These are phyloP conservation scores for Spicauda simplicius DNA, from an alignment of 2,888 invertebrate species.

Conservation along the genomic window DNA sequence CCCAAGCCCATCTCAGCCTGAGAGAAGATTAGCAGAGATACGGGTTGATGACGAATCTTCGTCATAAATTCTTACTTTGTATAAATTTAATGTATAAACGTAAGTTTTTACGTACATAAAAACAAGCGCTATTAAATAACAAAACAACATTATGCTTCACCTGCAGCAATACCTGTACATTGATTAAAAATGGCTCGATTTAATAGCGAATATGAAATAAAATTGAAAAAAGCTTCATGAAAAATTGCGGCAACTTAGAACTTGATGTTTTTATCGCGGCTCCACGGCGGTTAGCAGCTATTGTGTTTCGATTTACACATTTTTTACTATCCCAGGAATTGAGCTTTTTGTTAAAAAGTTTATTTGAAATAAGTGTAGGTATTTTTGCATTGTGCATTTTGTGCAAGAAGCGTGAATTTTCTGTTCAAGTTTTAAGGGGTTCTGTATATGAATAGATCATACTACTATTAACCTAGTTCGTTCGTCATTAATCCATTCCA, in stretches of 20 bases:
- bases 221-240: conserved; percentile 16
- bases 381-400: conserved; percentile 14
- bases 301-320: conserved; percentile 20
- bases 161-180: conserved; percentile 8
- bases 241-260: conserved; percentile 12
- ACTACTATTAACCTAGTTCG: no score
- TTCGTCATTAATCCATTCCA: no score
- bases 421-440: neutral
- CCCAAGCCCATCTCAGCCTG: no score
- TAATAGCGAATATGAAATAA: conserved; percentile 16
- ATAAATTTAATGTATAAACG: no score
- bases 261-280: conserved; percentile 17
- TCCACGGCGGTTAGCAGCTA: conserved; percentile 14
- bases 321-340: conserved; percentile 2
- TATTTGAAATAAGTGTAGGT: conserved; percentile 15
- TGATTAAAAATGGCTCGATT: conserved; percentile 20
- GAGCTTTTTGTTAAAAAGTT: conserved; percentile 3
- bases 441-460: no score
- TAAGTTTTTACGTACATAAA: neutral
- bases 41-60: no score
- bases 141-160: neutral
- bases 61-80: no score
- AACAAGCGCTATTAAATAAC: neutral
- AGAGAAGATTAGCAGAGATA: no score
- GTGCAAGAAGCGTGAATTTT: conserved; percentile 13